Base-by-base conservation (phyloP, 2,888 invertebrate species). In the Drosophila leonis region DNA sequence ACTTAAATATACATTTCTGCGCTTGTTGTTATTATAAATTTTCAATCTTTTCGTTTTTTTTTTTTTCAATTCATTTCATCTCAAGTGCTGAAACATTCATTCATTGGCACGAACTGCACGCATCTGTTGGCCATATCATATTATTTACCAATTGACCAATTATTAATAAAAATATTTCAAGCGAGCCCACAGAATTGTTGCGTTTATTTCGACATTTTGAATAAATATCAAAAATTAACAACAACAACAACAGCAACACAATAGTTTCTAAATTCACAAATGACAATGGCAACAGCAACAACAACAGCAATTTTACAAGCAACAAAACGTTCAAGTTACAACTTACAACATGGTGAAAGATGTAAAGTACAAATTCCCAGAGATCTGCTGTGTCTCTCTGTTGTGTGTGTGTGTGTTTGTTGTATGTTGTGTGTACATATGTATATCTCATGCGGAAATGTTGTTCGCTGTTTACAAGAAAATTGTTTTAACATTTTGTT, bases 31-130 rank as follows among this genome's bases (percentile, higher is more conserved):
- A 27, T 61, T 68, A 27, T 59, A 54, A 42, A 57, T 46, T 46
- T 59, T 24, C 61, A 42, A 52, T 20, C 20, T 33, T 51, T 51
- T 35, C 9, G 20, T 13, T 20, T 12, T 44, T 29, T 29, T 29
- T 65, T 66, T 46, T 56, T 54, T 69, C 67, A 64, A 52, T 68
- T 69, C 52, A 64, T 74, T 77, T 37, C 51, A 57, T 72, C 71
- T 75, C 67, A 69, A 75, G 80, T 78, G 80, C 69, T 75, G 72
- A 82, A 82, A 82, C 75, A 82, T 82, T 80, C 82, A 82, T 80
- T 80, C 69, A 79, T 80, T 79, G 83, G 80, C 82, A 80, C 80
- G 80, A 80, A 80, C 80, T 80, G 80, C 80, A 80, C 80, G 80
- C 80, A 80, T 80, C 82, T 80, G 20, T 29, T n/a, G 8, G 48